Conservation (phyloP, 2,888 invertebrate species). For the Cephus runcator region DNA sequence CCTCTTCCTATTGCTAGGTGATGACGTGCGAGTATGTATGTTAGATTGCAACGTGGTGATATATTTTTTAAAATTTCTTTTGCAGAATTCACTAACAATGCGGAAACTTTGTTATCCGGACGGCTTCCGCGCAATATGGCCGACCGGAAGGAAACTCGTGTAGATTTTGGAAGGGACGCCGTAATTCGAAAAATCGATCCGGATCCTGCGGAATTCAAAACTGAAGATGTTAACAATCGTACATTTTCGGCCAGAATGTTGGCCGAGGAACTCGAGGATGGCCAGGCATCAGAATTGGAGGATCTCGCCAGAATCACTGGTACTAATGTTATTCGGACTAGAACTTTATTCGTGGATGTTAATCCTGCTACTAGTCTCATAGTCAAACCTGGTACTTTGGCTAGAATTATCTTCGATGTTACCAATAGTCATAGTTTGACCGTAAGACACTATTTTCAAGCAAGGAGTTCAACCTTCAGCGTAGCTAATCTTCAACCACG, state of each 20-base stretch:
- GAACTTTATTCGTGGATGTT: slow-evolving; percentile 46
- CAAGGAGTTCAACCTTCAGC: slow-evolving; percentile 69
- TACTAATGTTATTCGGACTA: slow-evolving; percentile 30
- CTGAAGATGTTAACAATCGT: background rate
- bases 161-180: background rate
- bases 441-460: slow-evolving; percentile 71
- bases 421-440: slow-evolving; percentile 74
- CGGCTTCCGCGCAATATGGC: background rate
- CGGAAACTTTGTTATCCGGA: background rate
- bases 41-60: background rate
- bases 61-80: background rate
- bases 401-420: slow-evolving; percentile 75
- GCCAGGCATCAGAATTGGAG: slow-evolving; percentile 29
- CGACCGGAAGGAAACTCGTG: background rate
- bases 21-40: background rate
- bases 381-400: slow-evolving; percentile 42
- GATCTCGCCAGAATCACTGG: slow-evolving; percentile 34
- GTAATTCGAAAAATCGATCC: background rate
- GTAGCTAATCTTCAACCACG: slow-evolving; percentile 70
- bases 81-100: background rate
- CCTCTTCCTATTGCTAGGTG: slow-evolving; percentile 22
- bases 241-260: slow-evolving; percentile 1
- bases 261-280: background rate
- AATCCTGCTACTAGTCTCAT: slow-evolving; percentile 48
- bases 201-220: background rate